phyloP scores from a whole-genome alignment of 2,888 invertebrate genomes.

The Chymomyza amoena region DNA sequence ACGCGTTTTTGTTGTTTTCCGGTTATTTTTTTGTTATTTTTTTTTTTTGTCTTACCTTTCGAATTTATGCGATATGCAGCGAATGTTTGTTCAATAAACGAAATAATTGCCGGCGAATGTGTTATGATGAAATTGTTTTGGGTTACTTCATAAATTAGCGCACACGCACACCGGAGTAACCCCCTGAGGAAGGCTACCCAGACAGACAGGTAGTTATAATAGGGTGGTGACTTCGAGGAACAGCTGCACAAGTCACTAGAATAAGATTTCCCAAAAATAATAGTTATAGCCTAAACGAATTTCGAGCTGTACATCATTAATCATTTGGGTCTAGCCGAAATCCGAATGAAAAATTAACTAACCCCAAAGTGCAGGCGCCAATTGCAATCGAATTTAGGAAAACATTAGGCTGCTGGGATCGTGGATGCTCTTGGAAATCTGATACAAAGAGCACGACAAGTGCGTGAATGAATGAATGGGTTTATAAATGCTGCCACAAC shows the following conservation, averaged over 20 bases:
- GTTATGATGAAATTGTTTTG: conserved; percentile 73
- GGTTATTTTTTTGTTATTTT: conserved; percentile 36
- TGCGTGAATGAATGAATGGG: conserved; percentile 10
- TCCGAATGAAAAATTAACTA: conserved; percentile 51
- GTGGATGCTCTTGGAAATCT: conserved; percentile 3
- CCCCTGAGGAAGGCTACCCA: background rate
- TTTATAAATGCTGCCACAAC: conserved; percentile 9
- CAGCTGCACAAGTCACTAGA: too few relatives aligned
- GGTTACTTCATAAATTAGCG: conserved; percentile 71
- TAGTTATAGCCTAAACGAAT: conserved; percentile 52
- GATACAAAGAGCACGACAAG: conserved; percentile 23
- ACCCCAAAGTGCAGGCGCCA: conserved; percentile 64
- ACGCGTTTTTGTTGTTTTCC: too few relatives aligned
- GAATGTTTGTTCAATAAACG: conserved; percentile 71
- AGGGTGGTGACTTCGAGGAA: too few relatives aligned
- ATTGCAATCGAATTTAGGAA: conserved; percentile 48
- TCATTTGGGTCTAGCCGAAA: conserved; percentile 29
- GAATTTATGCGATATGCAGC: conserved; percentile 68
- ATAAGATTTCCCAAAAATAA: too few relatives aligned
- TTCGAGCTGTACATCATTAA: conserved; percentile 57
- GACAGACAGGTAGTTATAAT: too few relatives aligned
- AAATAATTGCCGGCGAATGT: conserved; percentile 70
- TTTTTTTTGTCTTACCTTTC: conserved; percentile 23
- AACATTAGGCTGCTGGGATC: conserved; percentile 49
- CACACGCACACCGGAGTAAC: conserved; percentile 23